These are phyloP conservation scores for Schizothorax lantsangensis DNA, from an alignment of 2,797 vertebrate genomes.

Conservation along the genomic window DNA sequence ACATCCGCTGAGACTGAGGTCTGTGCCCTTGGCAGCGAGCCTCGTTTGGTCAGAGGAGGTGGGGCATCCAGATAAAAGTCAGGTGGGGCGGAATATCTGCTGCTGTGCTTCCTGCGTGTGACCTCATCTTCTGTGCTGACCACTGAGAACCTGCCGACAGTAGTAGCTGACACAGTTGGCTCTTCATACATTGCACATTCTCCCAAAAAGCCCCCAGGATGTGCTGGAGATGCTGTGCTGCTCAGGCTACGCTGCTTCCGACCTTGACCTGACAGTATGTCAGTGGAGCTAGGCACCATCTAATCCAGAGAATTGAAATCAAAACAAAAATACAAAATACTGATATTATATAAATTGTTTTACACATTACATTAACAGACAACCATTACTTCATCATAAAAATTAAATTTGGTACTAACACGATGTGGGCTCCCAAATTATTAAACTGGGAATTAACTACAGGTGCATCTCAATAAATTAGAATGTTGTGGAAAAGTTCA, in stretches of 20 bases:
- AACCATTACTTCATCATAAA: not conserved
- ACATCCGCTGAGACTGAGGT: conserved; percentile 87
- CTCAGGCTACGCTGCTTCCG: conserved; percentile 80
- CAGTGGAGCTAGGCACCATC: conserved; percentile 76
- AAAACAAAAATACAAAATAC: not conserved
- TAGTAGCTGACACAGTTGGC: conserved; percentile 78
- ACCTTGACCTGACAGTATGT: conserved; percentile 73
- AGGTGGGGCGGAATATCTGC: conserved; percentile 92
- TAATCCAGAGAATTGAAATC: conserved; percentile 50
- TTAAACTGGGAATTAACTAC: not conserved
- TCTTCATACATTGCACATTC: conserved; percentile 62
- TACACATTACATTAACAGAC: not conserved
- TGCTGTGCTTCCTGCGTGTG: conserved; percentile 80
- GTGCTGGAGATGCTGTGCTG: conserved; percentile 75
- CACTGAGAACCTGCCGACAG: conserved; percentile 93
- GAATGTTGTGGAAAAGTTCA: too few species aligned
- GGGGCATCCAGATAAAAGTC: conserved; percentile 92
- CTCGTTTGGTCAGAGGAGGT: conserved; percentile 79
- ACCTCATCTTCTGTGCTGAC: conserved; percentile 88
- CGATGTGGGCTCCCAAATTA: not conserved
- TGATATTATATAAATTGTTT: too few species aligned
- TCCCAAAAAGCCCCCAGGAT: conserved; percentile 64
- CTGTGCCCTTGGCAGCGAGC: conserved; percentile 79
- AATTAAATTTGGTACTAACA: not conserved
- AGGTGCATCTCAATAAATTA: too few species aligned